A percentile compares a stretch with the other conserved stretches of the same genome.
phyloP scores from a whole-genome alignment of 2,888 invertebrate genomes.

The Brachycybe producta region DNA sequence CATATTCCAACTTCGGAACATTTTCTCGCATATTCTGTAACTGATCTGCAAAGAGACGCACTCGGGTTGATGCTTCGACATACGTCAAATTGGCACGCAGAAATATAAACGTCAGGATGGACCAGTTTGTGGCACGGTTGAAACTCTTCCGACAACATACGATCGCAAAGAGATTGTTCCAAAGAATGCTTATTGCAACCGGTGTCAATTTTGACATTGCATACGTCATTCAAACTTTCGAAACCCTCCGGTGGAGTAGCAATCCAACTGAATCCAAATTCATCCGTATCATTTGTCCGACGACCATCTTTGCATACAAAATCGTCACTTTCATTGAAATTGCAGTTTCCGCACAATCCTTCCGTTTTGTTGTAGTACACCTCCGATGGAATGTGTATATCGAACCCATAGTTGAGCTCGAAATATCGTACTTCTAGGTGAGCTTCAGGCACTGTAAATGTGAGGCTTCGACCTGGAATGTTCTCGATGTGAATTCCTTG shows the following conservation, averaged over 20 bases:
- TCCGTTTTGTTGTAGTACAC: conserved; percentile 57
- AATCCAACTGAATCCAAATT: conserved; percentile 46
- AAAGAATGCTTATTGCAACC: conserved; percentile 61
- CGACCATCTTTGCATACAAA: conserved; percentile 27
- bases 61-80: conserved; percentile 39
- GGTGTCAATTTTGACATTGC: conserved; percentile 19
- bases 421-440: conserved; percentile 51
- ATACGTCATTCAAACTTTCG: conserved; percentile 17
- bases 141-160: conserved; percentile 41
- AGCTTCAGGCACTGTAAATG: conserved; percentile 49
- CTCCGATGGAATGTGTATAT: conserved; percentile 55
- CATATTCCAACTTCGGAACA: conserved; percentile 59
- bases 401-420: conserved; percentile 36
- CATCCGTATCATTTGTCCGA: conserved; percentile 41
- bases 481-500: conserved; percentile 49
- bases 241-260: conserved; percentile 20
- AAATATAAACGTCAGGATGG: conserved; percentile 52
- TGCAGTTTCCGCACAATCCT: conserved; percentile 54
- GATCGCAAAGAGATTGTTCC: conserved; percentile 65
- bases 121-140: conserved; percentile 56
- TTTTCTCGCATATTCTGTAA: conserved; percentile 58
- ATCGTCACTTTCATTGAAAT: conserved; percentile 32
- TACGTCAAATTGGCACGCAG: conserved; percentile 54
- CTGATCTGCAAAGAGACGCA: conserved; percentile 47
- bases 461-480: conserved; percentile 48